Conservation (phyloP, 1,140 invertebrate genomes). For the Agrypnia vestita region DNA sequence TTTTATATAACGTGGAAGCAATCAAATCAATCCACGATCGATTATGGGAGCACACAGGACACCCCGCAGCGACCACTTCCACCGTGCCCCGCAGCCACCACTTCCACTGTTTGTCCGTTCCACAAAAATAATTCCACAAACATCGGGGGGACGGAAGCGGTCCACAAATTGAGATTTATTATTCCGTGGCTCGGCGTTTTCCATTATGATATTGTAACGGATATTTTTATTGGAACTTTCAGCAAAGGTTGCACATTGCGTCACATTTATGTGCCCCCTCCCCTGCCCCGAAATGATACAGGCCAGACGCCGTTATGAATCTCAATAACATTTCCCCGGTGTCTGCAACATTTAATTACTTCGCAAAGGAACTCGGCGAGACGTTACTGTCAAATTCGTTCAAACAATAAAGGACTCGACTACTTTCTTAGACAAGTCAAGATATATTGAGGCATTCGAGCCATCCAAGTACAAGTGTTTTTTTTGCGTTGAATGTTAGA, state of each 20-base stretch:
- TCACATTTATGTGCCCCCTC: background rate
- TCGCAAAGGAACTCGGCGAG: background rate
- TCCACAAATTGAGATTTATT: slow-evolving; percentile 33
- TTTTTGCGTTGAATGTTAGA: too few species aligned
- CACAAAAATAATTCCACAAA: slow-evolving; percentile 26
- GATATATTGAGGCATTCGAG: too few species aligned
- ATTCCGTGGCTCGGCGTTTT: slow-evolving; percentile 1
- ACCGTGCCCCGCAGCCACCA: background rate
- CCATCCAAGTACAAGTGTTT: too few species aligned
- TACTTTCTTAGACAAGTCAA: too few species aligned
- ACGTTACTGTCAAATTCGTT: background rate
- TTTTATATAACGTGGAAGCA: background rate
- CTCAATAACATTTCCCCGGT: too few species aligned
- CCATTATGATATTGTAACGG: slow-evolving; percentile 33
- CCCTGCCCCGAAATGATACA: background rate
- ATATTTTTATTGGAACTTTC: slow-evolving; percentile 30
- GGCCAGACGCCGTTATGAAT: background rate
- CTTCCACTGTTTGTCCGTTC: slow-evolving; percentile 5
- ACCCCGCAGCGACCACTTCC: background rate
- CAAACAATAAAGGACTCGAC: background rate
- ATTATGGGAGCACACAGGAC: background rate
- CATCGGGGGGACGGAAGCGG: slow-evolving; percentile 6
- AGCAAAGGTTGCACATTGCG: slow-evolving; percentile 20
- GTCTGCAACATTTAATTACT: slow-evolving; percentile 28
- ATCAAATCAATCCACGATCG: slow-evolving; percentile 6